These are phyloP conservation scores for Murina feae DNA, from an alignment of 2,113 vertebrate species.

Conservation along the genomic window DNA sequence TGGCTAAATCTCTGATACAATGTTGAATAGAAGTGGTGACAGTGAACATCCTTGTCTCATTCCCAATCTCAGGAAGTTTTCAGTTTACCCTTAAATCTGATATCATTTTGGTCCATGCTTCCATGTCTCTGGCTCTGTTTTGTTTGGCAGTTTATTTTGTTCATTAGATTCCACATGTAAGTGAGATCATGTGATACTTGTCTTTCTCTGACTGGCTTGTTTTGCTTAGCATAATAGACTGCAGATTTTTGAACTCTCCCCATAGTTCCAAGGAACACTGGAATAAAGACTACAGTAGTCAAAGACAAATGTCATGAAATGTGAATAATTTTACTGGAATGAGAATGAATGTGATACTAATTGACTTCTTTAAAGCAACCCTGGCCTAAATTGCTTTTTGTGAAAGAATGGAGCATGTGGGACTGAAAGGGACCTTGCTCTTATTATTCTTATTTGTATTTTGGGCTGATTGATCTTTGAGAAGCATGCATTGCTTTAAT, in stretches of 20 bases:
- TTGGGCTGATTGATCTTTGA: background rate
- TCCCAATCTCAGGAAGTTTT: background rate
- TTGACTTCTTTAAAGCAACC: background rate
- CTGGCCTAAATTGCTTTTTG: background rate
- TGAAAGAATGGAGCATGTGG: background rate
- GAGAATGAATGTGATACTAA: background rate
- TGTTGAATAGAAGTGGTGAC: background rate
- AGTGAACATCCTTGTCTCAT: background rate
- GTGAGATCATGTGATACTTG: background rate
- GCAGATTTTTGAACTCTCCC: background rate
- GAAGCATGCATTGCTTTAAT: background rate
- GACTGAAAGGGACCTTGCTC: background rate
- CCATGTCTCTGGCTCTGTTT: too few relatives aligned
- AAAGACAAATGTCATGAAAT: background rate
- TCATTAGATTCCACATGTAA: too few relatives aligned
- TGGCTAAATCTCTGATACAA: background rate
- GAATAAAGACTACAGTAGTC: background rate
- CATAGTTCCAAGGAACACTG: background rate
- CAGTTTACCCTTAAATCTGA: background rate
- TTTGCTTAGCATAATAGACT: background rate
- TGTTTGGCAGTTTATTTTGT: constrained; percentile 21
- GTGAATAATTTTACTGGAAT: background rate
- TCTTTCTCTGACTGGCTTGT: background rate
- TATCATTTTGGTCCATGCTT: too few relatives aligned
- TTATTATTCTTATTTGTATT: background rate